A percentile compares a stretch with the other conserved stretches of the same genome.
These are phyloP conservation scores for Hyposoter dolosus DNA, from an alignment of 2,888 invertebrate genomes.

Conservation along the genomic window DNA sequence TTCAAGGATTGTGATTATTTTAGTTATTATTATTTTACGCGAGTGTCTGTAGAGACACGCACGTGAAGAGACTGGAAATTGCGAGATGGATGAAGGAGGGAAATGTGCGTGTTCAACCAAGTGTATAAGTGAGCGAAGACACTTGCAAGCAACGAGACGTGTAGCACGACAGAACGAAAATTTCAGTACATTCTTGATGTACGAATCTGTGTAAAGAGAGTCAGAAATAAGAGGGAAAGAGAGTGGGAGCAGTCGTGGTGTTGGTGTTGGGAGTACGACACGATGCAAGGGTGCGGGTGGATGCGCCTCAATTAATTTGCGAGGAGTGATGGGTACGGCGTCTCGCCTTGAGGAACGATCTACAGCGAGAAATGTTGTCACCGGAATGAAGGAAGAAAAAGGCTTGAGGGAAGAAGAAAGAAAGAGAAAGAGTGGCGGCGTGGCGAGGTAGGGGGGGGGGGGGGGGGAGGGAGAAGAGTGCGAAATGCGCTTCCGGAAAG, in stretches of 20 bases:
- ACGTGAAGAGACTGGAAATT: slow-evolving; percentile 23
- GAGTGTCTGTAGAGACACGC: background rate
- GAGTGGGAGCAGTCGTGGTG: slow-evolving; percentile 55
- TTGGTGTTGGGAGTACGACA: slow-evolving; percentile 26
- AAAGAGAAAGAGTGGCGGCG: slow-evolving; percentile 41
- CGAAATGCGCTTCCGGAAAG: slow-evolving; percentile 79
- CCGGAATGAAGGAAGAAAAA: slow-evolving; percentile 31
- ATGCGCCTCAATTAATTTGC: slow-evolving; percentile 79
- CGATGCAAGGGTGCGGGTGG: slow-evolving; percentile 70
- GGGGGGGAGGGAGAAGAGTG: slow-evolving; percentile 75
- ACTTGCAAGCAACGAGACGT: slow-evolving; percentile 56
- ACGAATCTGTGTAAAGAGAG: slow-evolving; percentile 12
- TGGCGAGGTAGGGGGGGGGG: slow-evolving; percentile 64
- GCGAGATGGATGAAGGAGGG: slow-evolving; percentile 8
- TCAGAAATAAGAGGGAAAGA: slow-evolving; percentile 39
- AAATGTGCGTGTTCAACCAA: slow-evolving; percentile 60
- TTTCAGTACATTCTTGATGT: background rate
- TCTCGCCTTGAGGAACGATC: slow-evolving; percentile 48
- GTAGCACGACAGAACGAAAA: slow-evolving; percentile 11
- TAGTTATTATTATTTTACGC: background rate
- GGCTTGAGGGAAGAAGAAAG: background rate
- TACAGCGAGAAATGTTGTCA: slow-evolving; percentile 56
- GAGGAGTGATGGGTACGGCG: slow-evolving; percentile 69
- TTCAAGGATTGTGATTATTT: background rate
- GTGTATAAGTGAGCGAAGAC: slow-evolving; percentile 57